phyloP scores from a whole-genome alignment of 2,113 vertebrate species.

The Machaerirhynchus nigripectus region DNA sequence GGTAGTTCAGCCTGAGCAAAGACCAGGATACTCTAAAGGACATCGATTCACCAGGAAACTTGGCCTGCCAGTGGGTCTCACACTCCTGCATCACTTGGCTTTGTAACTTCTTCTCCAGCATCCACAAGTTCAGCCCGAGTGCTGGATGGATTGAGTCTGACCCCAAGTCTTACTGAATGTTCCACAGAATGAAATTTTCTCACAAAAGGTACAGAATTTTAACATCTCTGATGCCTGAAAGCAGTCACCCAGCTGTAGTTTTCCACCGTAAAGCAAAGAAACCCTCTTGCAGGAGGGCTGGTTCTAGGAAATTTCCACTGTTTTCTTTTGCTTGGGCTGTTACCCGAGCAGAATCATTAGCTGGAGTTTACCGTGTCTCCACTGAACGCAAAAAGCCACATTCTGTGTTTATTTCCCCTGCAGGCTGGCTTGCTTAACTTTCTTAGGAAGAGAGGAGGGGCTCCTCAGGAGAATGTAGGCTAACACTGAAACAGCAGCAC shows the following conservation, averaged over 20 bases:
- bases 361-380: not conserved
- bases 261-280: not conserved
- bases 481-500: not conserved
- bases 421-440: conserved; percentile 1
- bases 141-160: not conserved
- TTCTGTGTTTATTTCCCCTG: conserved; percentile 10
- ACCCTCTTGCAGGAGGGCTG: not conserved
- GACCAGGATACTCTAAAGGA: not conserved
- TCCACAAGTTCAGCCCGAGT: not conserved
- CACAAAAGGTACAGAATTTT: not conserved
- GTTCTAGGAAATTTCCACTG: conserved; percentile 5
- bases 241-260: not conserved
- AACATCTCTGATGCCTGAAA: not conserved
- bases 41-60: accelerated
- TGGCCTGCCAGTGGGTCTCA: not conserved
- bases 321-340: not conserved
- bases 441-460: not conserved
- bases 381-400: not conserved
- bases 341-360: not conserved
- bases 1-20: not conserved
- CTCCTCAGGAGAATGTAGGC: not conserved
- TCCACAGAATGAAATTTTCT: not conserved
- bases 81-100: not conserved
- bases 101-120: not conserved
- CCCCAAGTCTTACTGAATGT: not conserved